Percentiles rank a stretch among this genome's conserved stretches.
Conservation (phyloP, 2,888 invertebrate genomes). For the Leptopterna dolabrata region DNA sequence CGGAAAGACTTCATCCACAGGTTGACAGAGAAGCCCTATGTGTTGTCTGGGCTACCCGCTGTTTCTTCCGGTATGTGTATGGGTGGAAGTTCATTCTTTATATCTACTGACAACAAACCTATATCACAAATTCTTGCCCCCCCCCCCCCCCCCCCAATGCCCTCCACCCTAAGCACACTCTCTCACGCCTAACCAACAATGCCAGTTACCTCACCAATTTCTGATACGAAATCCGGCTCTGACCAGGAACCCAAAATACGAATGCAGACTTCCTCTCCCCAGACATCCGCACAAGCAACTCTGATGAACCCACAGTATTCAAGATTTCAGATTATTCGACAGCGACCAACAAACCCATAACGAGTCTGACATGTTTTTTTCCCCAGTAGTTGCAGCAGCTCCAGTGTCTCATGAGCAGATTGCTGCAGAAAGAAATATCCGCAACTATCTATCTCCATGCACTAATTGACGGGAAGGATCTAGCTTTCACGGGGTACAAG, state of each 20-base stretch:
- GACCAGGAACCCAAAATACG: background rate
- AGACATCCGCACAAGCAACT: background rate
- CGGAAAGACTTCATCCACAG: slow-evolving; percentile 64
- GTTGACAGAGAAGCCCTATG: slow-evolving; percentile 65
- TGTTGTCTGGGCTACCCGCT: slow-evolving; percentile 23
- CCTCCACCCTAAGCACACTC: too few species aligned
- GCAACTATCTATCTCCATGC: slow-evolving; percentile 1
- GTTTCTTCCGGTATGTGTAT: slow-evolving; percentile 67
- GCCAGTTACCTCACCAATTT: slow-evolving; percentile 28
- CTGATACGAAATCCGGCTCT: too few species aligned
- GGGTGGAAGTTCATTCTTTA: slow-evolving; percentile 66
- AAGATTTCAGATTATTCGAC: background rate
- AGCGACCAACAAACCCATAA: background rate
- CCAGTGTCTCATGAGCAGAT: slow-evolving; percentile 38
- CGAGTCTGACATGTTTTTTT: slow-evolving; percentile 9
- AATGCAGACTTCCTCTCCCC: slow-evolving; percentile 24
- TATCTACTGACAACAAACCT: too few species aligned
- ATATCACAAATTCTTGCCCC: too few species aligned
- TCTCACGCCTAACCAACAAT: slow-evolving; percentile 65
- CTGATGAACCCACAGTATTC: background rate
- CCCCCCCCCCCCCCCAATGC: too few species aligned
- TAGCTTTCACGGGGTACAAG: background rate
- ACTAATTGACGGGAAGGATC: slow-evolving; percentile 12
- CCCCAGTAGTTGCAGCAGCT: background rate
- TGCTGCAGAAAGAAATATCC: slow-evolving; percentile 32